phyloP scores from a whole-genome alignment of 2,113 vertebrate species.

The Colaptes auratus region DNA sequence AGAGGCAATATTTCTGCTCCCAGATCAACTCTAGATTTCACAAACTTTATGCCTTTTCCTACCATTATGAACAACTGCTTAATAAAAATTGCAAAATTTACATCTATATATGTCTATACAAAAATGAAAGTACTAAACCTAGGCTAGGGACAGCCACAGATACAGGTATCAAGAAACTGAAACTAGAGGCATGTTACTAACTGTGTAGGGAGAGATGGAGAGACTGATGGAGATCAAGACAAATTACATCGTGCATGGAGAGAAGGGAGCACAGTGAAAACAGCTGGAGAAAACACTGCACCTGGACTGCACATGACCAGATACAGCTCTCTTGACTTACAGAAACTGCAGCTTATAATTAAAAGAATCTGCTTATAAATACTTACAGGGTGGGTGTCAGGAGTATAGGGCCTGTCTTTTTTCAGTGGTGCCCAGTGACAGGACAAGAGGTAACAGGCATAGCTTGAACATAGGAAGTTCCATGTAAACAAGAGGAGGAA shows the following conservation, averaged over 20 bases:
- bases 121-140: neutral
- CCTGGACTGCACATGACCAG: neutral
- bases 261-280: neutral
- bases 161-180: neutral
- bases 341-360: neutral
- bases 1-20: neutral
- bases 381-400: no score
- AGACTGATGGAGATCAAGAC: neutral
- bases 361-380: neutral
- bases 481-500: no score
- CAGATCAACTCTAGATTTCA: neutral
- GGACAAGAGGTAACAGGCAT: no score
- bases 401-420: no score
- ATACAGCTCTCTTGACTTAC: neutral
- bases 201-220: neutral
- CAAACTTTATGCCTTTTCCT: neutral
- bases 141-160: neutral
- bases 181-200: neutral
- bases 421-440: no score
- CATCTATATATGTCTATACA: neutral
- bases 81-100: neutral
- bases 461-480: no score
- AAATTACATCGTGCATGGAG: neutral
- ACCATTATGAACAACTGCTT: neutral
- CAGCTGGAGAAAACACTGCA: neutral